A percentile compares a stretch with the other conserved stretches of the same genome.
These are phyloP conservation scores for Brachyhypopomus gauderio DNA, from an alignment of 2,113 vertebrate genomes.

Conservation along the genomic window DNA sequence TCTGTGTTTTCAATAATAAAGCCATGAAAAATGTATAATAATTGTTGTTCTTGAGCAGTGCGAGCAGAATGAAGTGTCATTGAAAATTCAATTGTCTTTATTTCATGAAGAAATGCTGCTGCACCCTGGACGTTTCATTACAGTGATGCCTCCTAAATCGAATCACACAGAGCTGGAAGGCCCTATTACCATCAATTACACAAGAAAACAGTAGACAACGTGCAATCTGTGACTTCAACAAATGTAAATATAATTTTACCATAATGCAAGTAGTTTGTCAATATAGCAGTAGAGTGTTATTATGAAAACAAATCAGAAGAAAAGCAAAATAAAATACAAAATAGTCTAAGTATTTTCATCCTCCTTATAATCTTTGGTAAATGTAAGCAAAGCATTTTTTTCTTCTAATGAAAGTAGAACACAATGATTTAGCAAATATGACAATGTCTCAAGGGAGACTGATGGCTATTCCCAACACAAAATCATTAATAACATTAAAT, in stretches of 20 bases:
- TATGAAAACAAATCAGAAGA: conserved; percentile 28
- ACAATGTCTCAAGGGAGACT: conserved; percentile 9
- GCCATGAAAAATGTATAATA: conserved; percentile 74
- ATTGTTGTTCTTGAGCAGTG: conserved; percentile 37
- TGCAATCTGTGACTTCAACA: conserved; percentile 28
- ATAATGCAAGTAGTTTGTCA: conserved; percentile 22
- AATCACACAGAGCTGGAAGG: conserved; percentile 26
- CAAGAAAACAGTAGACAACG: conserved; percentile 12
- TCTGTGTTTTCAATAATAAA: conserved; percentile 70
- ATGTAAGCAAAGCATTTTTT: conserved; percentile 3
- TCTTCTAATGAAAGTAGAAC: neutral
- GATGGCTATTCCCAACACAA: conserved; percentile 13
- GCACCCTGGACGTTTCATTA: conserved; percentile 42
- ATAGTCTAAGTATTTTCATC: conserved; percentile 30
- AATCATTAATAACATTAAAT: conserved; percentile 50
- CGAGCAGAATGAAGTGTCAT: conserved; percentile 18
- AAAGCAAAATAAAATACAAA: conserved; percentile 20
- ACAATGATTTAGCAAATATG: neutral
- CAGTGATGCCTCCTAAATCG: conserved; percentile 44
- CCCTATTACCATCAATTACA: conserved; percentile 38
- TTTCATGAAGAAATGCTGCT: conserved; percentile 34
- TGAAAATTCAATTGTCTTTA: conserved; percentile 52
- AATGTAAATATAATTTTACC: conserved; percentile 28
- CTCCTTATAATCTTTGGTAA: conserved; percentile 15
- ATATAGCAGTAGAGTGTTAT: neutral